Evolutionary conservation across 2,113 vertebrate genomes (phyloP).

Genomic region (Aptenodytes patagonicus): DNA sequence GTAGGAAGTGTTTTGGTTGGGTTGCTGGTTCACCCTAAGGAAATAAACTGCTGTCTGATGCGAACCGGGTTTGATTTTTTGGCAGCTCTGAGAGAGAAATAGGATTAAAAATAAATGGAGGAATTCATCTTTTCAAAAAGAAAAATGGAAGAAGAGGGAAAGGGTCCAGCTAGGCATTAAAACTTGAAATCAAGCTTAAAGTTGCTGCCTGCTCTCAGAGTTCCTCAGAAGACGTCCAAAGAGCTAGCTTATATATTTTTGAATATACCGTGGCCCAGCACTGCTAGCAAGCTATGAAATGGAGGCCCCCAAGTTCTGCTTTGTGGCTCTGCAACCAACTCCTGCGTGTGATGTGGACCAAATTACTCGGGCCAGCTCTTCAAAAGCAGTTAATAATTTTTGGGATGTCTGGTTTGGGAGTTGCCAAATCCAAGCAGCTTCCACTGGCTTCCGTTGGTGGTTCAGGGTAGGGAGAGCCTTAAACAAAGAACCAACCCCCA

Average conservation of each 20-base stretch:
- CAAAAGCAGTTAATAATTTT: neutral
- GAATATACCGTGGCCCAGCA: neutral
- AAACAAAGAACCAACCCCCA: neutral
- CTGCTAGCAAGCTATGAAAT: rapidly evolving
- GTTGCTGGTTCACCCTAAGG: neutral
- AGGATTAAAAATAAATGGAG: slow-evolving; percentile 38
- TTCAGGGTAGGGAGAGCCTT: neutral
- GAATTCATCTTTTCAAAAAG: slow-evolving; percentile 12
- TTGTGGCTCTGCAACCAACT: neutral
- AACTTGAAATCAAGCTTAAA: neutral
- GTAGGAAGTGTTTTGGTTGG: neutral
- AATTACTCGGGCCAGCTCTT: neutral
- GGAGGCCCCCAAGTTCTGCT: neutral
- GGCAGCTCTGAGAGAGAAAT: neutral
- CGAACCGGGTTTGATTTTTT: neutral
- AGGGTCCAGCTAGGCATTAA: neutral
- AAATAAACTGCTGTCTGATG: neutral
- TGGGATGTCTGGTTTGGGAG: neutral
- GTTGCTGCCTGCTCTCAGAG: neutral
- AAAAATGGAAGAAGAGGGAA: slow-evolving; percentile 11
- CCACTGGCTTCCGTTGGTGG: neutral
- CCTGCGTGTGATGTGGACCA: neutral
- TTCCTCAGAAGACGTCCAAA: neutral
- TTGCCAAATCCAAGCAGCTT: neutral
- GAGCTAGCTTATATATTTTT: neutral